phyloP scores from a whole-genome alignment of 2,888 invertebrate genomes.

The Hyposoter didymator region DNA sequence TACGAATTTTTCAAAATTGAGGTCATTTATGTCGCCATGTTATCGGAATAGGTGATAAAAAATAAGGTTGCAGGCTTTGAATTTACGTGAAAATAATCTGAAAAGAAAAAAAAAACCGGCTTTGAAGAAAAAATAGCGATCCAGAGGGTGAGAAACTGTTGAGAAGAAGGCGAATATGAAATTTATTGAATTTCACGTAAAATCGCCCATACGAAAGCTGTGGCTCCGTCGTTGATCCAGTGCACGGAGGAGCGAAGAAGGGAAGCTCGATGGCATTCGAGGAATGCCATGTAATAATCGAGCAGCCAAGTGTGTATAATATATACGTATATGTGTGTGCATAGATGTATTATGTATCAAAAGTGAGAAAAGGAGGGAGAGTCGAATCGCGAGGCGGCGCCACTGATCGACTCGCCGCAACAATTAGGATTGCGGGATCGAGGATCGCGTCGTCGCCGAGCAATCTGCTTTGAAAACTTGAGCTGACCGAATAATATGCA shows the following conservation, averaged over 20 bases:
- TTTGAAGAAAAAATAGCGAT: background rate
- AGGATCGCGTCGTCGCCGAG: constrained; percentile 28
- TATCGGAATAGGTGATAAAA: too few species aligned
- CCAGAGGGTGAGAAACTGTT: constrained; percentile 27
- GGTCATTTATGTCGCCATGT: too few species aligned
- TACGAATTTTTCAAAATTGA: too few species aligned
- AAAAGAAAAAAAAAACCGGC: too few species aligned
- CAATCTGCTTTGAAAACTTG: constrained; percentile 15
- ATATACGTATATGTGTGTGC: constrained; percentile 12
- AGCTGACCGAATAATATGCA: too few species aligned
- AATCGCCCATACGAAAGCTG: constrained; percentile 37
- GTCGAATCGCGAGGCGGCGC: constrained; percentile 80
- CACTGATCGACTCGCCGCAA: constrained; percentile 76
- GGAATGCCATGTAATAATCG: constrained; percentile 84
- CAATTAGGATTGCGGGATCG: constrained; percentile 59
- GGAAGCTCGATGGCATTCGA: constrained; percentile 80
- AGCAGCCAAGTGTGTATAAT: constrained; percentile 72
- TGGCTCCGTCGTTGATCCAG: constrained; percentile 49
- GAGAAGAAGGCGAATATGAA: background rate
- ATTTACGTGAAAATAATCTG: too few species aligned
- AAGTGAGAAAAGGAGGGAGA: constrained; percentile 67
- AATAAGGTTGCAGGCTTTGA: too few species aligned
- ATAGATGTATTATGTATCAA: constrained; percentile 13
- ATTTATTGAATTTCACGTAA: background rate
- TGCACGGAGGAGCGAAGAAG: constrained; percentile 49